Base-by-base conservation (phyloP, 2,888 invertebrate genomes). In the Aphrophora alni region DNA sequence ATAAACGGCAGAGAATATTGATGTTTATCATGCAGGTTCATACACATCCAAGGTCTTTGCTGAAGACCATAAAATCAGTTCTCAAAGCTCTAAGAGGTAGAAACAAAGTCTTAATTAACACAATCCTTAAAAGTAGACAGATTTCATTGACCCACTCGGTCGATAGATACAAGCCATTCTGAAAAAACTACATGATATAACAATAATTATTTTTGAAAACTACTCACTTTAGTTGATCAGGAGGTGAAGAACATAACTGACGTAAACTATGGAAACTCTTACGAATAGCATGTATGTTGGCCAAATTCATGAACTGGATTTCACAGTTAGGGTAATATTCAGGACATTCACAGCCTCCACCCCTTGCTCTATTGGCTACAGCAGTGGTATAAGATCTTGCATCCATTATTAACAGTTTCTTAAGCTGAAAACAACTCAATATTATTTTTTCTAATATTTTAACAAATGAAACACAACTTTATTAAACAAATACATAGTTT, bases 361-460 rank as follows among this genome's bases (percentile, higher is more conserved):
- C 98, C 83, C 98, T 94, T 0, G 98, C 98, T 83, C 98, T 91
- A 90, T 99, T 99, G 25, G 98, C 98, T 51, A 98, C 95, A 0
- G 99, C 98, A 0, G 98, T 97, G 71, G 98, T 94, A 89, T 98
- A 99, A 4, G 98, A 97, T 28, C 99, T 92, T 17, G 98, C 98
- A 90, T 99, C 99, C 86, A 98, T 93, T 84, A 98, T 97, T 80
- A 98, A 90, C 85, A 98, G 93, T 90, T 96, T 91, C 92, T 93
- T 86, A 21, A 88, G 87, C 82, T 38, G 28, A 33, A 71, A 73
- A 33, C 17, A 70, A 70, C 59, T 71, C 17, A 68, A 68, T 5
- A 68, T 68, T 68, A 68, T 68, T 68, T 68, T 68, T 7, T n/a
- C 10, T n/a, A n/a, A n/a, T n/a, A n/a, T n/a, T n/a, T n/a, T n/a